Conservation (phyloP, 2,113 vertebrate genomes). For the Mesoclemmys tuberculata region DNA sequence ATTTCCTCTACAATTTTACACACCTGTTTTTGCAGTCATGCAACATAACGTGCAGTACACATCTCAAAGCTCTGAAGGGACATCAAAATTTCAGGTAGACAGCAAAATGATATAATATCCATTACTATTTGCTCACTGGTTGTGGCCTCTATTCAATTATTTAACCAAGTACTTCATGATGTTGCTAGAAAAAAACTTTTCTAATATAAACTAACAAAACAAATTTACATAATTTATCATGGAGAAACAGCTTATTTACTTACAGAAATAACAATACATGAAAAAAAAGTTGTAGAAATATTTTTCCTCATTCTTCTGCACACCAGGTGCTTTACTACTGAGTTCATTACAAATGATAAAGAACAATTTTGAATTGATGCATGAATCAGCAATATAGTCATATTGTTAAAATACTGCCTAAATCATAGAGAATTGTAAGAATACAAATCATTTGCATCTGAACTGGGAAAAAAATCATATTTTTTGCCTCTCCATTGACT, state of each 20-base stretch:
- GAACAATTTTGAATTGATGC: slow-evolving; percentile 23
- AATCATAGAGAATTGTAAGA: slow-evolving; percentile 12
- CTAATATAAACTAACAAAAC: slow-evolving; percentile 32
- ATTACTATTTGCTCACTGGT: background rate
- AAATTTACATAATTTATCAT: slow-evolving; percentile 33
- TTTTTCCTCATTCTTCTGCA: slow-evolving; percentile 75
- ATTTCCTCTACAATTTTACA: slow-evolving; percentile 11
- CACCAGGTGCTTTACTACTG: slow-evolving; percentile 80
- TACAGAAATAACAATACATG: slow-evolving; percentile 30
- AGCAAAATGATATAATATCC: background rate
- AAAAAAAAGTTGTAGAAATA: slow-evolving; percentile 51
- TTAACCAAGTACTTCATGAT: background rate
- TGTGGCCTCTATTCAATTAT: background rate
- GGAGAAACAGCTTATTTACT: slow-evolving; percentile 26
- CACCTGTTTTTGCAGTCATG: background rate
- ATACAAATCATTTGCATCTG: background rate
- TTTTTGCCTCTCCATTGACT: slow-evolving; percentile 78
- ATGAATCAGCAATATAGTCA: slow-evolving; percentile 3
- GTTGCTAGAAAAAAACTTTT: background rate
- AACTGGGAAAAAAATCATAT: slow-evolving; percentile 20
- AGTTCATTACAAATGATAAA: slow-evolving; percentile 62
- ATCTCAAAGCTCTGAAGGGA: background rate
- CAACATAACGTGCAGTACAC: background rate
- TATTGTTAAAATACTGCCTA: background rate
- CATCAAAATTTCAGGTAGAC: background rate